Base-by-base conservation (phyloP, 2,797 vertebrate genomes). In the Tapera naevia region DNA sequence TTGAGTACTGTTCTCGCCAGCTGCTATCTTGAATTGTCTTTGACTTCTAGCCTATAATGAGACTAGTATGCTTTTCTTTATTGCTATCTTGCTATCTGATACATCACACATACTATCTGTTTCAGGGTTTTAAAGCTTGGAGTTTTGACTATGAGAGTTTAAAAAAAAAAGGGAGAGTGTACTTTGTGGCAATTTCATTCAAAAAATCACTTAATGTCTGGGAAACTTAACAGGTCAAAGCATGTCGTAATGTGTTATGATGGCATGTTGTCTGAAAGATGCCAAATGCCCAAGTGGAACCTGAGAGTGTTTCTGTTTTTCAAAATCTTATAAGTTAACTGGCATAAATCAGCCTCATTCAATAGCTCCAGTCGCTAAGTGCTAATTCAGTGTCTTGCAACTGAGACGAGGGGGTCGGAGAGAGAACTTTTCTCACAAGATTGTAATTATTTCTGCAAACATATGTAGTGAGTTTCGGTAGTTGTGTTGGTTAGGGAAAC, bases 241-340 rank as follows among this genome's bases (percentile, higher is more conserved):
- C 41, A 22, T 69, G 17, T 39, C 35, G 13, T 50, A 54, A 50
- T 35, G 69, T 62, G 69, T 91, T 91, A 54, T 8, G 61, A 64
- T 86, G 45, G 82, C 43, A 21, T 27, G 23, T 57, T 89, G 41
- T 80, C 80, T 72, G 60, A 80, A 86, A 70, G 66, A 84, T 64
- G 57, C 30, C 81, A 74, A 66, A 76, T 58, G 53, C 33, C 74
- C 58, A 35, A 66, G 14, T 48, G 30, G 75, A 80, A 75, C 79
- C 71, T 80, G 35, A 81, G 81, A 88, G 60, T 57, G 22, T 33
- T 90, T 81, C 81, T 94, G 56, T 84, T 93, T 96, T 91, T 82
- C 43, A 62, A n/a, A n/a, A 27, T 80, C 51, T 93, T 89, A 19
- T 17, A 79, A 74, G 73, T 85, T 90, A n/a, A 79, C 45, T 79